A percentile compares a stretch with the other conserved stretches of the same genome.
These are phyloP conservation scores for Umimayanthus kanabou DNA, from an alignment of 92 coral and sea anemone genomes.

Conservation along the genomic window DNA sequence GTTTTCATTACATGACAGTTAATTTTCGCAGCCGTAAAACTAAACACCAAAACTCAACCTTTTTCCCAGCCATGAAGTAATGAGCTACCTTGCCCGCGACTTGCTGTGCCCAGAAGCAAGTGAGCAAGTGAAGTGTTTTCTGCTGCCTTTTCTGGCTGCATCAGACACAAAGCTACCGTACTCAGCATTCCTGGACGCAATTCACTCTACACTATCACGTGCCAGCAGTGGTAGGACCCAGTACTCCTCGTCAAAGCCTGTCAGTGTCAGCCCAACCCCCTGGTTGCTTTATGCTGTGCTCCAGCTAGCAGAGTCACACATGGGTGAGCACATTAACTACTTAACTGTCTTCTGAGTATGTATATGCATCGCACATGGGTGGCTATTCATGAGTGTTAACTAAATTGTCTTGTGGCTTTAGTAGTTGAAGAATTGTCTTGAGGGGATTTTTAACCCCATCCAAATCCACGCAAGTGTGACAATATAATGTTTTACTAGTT, in stretches of 20 bases:
- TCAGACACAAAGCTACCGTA: constrained; percentile 22
- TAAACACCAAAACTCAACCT: background rate
- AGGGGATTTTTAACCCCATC: too few relatives aligned
- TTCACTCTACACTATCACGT: constrained; percentile 6
- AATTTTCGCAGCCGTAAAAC: too few relatives aligned
- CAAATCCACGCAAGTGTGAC: too few relatives aligned
- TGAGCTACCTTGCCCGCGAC: constrained; percentile 24
- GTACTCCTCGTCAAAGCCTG: background rate
- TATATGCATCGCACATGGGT: too few relatives aligned
- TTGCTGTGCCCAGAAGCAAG: constrained; percentile 34
- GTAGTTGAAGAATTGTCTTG: too few relatives aligned
- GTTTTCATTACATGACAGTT: too few relatives aligned
- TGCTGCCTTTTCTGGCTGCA: constrained; percentile 28
- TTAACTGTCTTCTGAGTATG: too few relatives aligned
- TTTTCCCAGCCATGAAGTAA: constrained; percentile 20
- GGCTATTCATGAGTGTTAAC: too few relatives aligned
- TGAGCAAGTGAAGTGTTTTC: constrained; percentile 32
- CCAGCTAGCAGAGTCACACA: constrained; percentile 12
- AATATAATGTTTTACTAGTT: too few relatives aligned
- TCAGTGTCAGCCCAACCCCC: constrained; percentile 24
- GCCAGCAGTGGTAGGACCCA: background rate
- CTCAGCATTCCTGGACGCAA: constrained; percentile 39
- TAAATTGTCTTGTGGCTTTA: too few relatives aligned
- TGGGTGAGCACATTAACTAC: constrained; percentile 11
- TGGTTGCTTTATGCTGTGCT: constrained; percentile 42